Evolutionary conservation across 2,888 invertebrate species (phyloP), one percentile per base, ranked within the genome.

Genomic region (Clusia tigrina): DNA sequence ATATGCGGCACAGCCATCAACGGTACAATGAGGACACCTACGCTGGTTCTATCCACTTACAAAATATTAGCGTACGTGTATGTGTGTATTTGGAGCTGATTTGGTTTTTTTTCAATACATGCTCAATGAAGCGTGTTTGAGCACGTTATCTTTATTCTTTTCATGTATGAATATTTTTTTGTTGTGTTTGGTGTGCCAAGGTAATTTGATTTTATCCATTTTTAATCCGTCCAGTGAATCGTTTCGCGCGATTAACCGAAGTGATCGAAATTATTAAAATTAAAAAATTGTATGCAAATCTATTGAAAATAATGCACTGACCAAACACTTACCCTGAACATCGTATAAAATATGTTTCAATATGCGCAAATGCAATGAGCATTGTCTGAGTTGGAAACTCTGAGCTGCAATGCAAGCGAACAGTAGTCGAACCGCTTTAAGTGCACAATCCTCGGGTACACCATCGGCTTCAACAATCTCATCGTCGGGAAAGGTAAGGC

Each of bases 391-490:
- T 32, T 32, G 6, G 32, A 32, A 17, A 10, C 42, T 6, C 42
- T 48, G 48, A 42, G 64, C 60, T 69, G 71, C 75, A 69, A 81
- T 80, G 80, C 80, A 80, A 79, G 77, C 75, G 63, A 80, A 80
- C 66, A 80, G 73, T 70, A 78, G 68, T 62, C 69, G 79, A 68
- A 76, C 80, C 62, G 78, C 78, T 64, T 69, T 81, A 71, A 79
- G 79, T 71, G 81, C 79, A 74, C 81, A 81, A 77, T 81, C 79
- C 72, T 80, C 80, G 71, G 81, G 78, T 70, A 80, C 81, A 70
- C 81, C 81, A 66, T 80, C 80, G 67, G 78, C 80, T 68, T 80
- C 80, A 67, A 79, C 80, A 56, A 78, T 80, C 69, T 80, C 79
- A 68, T 79, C 79, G 64, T 81, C 80, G 51, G 81, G 81, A 64